phyloP scores from a whole-genome alignment of 2,113 vertebrate genomes.

The Thalassarche chlororhynchos region DNA sequence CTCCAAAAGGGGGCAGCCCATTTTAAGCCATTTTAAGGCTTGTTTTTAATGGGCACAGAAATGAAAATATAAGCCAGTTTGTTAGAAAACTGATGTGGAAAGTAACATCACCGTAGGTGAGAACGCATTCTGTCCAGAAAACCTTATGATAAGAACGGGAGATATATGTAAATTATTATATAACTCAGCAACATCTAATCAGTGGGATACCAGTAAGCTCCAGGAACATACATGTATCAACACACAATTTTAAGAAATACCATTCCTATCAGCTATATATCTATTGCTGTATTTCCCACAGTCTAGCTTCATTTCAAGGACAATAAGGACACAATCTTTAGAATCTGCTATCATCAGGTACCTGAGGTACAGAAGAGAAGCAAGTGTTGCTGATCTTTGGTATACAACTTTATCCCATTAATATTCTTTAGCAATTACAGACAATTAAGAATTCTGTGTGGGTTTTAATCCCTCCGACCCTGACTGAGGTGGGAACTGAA shows the following conservation, averaged over 20 bases:
- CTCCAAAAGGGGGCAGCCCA: slow-evolving; percentile 1
- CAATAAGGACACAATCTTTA: neutral
- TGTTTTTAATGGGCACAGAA: neutral
- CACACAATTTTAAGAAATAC: neutral
- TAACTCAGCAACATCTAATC: neutral
- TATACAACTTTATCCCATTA: neutral
- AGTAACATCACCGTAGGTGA: neutral
- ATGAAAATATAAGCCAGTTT: neutral
- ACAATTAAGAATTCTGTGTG: neutral
- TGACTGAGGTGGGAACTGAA: neutral
- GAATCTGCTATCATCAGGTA: neutral
- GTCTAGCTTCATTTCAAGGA: neutral
- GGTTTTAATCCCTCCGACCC: neutral
- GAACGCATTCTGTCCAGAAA: neutral
- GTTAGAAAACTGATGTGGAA: neutral
- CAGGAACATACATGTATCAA: neutral
- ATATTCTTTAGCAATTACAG: neutral
- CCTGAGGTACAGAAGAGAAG: neutral
- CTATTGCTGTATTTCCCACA: neutral
- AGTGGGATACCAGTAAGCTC: neutral
- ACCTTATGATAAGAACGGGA: neutral
- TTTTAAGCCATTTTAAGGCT: neutral
- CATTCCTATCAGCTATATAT: neutral
- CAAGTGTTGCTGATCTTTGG: neutral
- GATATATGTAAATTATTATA: neutral